Evolutionary conservation across 2,888 invertebrate species (phyloP), one percentile per base, ranked within the genome.

Genomic region (Andrena fulva): DNA sequence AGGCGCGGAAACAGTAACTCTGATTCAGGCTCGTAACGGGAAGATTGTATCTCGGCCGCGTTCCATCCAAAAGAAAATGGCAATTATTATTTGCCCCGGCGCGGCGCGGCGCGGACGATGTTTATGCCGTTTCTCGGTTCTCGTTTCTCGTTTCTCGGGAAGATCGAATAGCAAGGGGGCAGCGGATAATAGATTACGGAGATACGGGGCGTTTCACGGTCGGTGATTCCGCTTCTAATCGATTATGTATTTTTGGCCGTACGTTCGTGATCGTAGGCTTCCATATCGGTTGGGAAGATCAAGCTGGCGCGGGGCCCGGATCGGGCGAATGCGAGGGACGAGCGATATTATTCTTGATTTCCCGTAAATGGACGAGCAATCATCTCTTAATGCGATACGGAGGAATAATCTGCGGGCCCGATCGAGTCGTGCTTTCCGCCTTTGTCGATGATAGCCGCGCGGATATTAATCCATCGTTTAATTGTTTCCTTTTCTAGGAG

Each of bases 121-220:
- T 67, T 56, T 76, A 59, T 42, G 62, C 56, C 12, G 60, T 63
- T 85, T 78, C 81, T 74, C 60, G 74, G 12, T 42, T 42, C 42
- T 42, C 42, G 42, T 10, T 35, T 33, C 33, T 35, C 35, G 35
- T 42, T 42, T 42, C 42, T 42, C 42, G 42, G 42, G 86, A 82
- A 87, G 83, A 80, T 85, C 80, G 83, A 77, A 50, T 75, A 48
- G 62, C 77, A 48, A 52, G 63, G 63, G 69, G 85, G 68, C 42
- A 66, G 24, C 70, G 80, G 81, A 85, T 88, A 88, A 88, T 63
- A 88, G 88, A 87, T 87, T 86, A 85, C 85, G 71, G 78, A 85
- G 88, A 85, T 88, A 86, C 85, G 80, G 56, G 64, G 72, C 54
- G 83, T 74, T 82, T 86, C 88, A 85, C 80, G 86, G 83, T 86